phyloP scores from a whole-genome alignment of 1,140 invertebrate genomes.

The Manduca sexta region DNA sequence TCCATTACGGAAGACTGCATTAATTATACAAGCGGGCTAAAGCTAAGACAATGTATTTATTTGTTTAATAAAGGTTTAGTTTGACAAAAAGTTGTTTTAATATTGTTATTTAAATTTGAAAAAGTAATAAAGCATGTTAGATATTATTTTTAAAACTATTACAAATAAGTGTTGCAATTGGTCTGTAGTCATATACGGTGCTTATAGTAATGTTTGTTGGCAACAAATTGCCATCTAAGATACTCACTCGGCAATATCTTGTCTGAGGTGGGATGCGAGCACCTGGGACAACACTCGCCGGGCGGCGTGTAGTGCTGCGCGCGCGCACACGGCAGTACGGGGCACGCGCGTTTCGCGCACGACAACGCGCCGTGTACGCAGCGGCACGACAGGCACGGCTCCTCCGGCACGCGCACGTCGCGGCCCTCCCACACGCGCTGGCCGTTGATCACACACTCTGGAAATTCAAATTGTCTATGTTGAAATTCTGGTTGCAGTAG shows the following conservation, averaged over 20 bases:
- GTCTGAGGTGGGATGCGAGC: constrained; percentile 77
- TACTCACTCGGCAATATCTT: constrained; percentile 70
- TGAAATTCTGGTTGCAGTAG: neutral
- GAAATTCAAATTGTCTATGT: constrained; percentile 17
- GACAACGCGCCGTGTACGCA: constrained; percentile 84
- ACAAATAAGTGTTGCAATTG: no score
- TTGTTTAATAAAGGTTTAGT: no score
- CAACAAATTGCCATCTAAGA: no score
- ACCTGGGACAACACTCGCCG: constrained; percentile 89
- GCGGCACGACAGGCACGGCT: constrained; percentile 90
- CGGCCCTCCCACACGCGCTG: constrained; percentile 80
- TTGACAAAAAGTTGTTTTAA: no score
- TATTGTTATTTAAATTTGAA: no score
- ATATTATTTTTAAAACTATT: no score
- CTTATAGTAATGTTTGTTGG: no score
- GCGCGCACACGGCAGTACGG: constrained; percentile 85
- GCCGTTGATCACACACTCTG: constrained; percentile 86
- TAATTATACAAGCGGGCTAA: no score
- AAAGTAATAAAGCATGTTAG: no score
- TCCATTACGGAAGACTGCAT: no score
- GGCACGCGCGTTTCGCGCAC: constrained; percentile 89
- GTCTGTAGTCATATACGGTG: no score
- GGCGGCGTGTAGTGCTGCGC: constrained; percentile 77
- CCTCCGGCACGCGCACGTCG: constrained; percentile 83
- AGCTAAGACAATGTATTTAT: no score